Conservation (phyloP, 2,888 invertebrate genomes). For the Galeopsomyia nigrocyanea region DNA sequence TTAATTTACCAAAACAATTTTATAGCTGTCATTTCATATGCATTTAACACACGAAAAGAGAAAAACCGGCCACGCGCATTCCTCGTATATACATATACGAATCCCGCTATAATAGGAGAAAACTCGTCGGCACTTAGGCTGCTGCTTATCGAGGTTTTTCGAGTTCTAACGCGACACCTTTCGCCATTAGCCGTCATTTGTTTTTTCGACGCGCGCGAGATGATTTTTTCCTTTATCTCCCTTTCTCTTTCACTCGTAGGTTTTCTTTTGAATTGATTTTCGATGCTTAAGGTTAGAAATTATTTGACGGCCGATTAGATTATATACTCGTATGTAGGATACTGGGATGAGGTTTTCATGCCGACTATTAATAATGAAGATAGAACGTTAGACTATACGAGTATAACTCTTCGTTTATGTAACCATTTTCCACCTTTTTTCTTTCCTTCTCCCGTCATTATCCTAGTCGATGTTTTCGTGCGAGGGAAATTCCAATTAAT, state of each 20-base stretch:
- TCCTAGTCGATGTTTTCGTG: too few species aligned
- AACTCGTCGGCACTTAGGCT: conserved; percentile 13
- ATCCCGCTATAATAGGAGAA: conserved; percentile 21
- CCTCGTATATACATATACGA: background rate
- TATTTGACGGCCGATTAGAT: conserved; percentile 30
- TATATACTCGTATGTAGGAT: background rate
- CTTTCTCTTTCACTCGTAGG: background rate
- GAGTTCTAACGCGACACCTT: conserved; percentile 34
- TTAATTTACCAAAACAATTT: conserved; percentile 37
- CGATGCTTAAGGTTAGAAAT: conserved; percentile 5
- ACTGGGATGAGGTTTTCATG: background rate
- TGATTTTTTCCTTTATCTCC: conserved; percentile 13
- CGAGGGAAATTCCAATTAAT: too few species aligned
- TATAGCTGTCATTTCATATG: conserved; percentile 27
- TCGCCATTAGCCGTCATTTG: background rate
- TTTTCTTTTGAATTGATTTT: conserved; percentile 12
- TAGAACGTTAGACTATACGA: conserved; percentile 5
- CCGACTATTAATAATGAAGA: conserved; percentile 18
- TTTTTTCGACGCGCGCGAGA: conserved; percentile 28
- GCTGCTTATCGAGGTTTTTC: conserved; percentile 33
- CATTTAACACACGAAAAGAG: background rate
- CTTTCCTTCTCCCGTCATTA: too few species aligned
- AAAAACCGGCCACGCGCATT: conserved; percentile 35
- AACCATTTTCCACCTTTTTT: too few species aligned
- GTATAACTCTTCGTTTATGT: too few species aligned